Percentiles rank a stretch among this genome's conserved stretches.
phyloP scores from a whole-genome alignment of 1,140 invertebrate genomes.

The Tetragnatha versicolor region DNA sequence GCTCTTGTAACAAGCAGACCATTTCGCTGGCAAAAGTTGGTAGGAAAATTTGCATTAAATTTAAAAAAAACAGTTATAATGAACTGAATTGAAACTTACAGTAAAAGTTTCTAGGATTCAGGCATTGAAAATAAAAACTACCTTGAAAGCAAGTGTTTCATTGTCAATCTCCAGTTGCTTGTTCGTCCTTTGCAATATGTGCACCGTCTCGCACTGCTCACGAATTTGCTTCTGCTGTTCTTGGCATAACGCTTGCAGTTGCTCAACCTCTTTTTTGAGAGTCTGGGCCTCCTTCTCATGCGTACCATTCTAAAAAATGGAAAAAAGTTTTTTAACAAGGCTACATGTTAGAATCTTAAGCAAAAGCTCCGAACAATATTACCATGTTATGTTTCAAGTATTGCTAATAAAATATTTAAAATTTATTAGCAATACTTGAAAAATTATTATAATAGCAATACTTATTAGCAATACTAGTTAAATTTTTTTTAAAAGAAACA shows the following conservation, averaged over 20 bases:
- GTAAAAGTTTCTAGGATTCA: no score
- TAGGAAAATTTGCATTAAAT: no score
- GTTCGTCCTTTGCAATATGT: slow-evolving; percentile 51
- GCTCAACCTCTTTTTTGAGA: slow-evolving; percentile 30
- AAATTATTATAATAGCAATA: no score
- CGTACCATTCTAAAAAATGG: slow-evolving; percentile 37
- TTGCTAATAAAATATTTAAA: no score
- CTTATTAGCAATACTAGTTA: no score
- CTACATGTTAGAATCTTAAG: not conserved
- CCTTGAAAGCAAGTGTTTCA: slow-evolving; percentile 57
- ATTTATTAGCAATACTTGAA: no score
- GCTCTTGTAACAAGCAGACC: no score
- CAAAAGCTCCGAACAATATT: not conserved
- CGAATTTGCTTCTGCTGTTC: slow-evolving; percentile 48
- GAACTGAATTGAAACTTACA: no score
- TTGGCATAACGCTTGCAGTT: slow-evolving; percentile 31
- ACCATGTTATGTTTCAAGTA: not conserved
- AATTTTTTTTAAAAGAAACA: no score
- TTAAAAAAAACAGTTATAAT: no score
- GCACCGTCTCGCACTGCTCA: slow-evolving; percentile 42
- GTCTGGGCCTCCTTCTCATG: slow-evolving; percentile 39
- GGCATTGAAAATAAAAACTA: slow-evolving; percentile 20
- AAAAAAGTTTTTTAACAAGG: not conserved
- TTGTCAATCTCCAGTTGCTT: slow-evolving; percentile 57
- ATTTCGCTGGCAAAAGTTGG: no score